These are phyloP conservation scores for Psittacara wagleri DNA, from an alignment of 2,113 vertebrate genomes.

Conservation along the genomic window DNA sequence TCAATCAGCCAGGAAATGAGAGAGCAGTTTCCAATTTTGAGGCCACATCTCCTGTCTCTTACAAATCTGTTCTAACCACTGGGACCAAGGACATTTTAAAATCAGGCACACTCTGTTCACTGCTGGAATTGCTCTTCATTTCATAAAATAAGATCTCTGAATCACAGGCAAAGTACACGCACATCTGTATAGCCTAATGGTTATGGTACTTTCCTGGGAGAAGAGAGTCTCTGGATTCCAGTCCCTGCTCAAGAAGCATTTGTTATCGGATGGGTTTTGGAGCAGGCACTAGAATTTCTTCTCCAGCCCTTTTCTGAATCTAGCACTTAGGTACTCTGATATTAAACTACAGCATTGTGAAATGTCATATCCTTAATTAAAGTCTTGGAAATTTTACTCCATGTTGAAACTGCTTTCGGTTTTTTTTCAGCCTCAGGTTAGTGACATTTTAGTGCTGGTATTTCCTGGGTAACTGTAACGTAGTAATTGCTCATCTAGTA, in stretches of 20 bases:
- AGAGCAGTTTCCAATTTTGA: not conserved
- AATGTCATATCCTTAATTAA: not conserved
- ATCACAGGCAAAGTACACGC: not conserved
- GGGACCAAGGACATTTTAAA: not conserved
- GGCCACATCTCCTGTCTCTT: not conserved
- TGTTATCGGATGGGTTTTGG: not conserved
- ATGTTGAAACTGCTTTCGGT: not conserved
- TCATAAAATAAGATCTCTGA: not conserved
- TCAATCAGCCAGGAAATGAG: not conserved
- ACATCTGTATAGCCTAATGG: not conserved
- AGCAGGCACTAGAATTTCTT: not conserved
- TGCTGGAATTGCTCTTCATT: slow-evolving; percentile 6
- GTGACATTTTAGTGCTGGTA: not conserved
- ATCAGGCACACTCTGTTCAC: not conserved
- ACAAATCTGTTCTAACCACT: not conserved
- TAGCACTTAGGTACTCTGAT: not conserved
- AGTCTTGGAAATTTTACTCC: not conserved
- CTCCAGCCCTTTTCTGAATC: not conserved
- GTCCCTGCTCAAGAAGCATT: not conserved
- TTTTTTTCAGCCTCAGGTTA: not conserved
- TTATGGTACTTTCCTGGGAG: not conserved
- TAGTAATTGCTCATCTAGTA: not conserved
- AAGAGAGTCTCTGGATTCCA: not conserved
- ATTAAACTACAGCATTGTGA: not conserved
- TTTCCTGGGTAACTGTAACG: not conserved